A percentile compares a stretch with the other conserved stretches of the same genome.
phyloP scores from a whole-genome alignment of 2,797 vertebrate genomes.

The Ciconia nigra region DNA sequence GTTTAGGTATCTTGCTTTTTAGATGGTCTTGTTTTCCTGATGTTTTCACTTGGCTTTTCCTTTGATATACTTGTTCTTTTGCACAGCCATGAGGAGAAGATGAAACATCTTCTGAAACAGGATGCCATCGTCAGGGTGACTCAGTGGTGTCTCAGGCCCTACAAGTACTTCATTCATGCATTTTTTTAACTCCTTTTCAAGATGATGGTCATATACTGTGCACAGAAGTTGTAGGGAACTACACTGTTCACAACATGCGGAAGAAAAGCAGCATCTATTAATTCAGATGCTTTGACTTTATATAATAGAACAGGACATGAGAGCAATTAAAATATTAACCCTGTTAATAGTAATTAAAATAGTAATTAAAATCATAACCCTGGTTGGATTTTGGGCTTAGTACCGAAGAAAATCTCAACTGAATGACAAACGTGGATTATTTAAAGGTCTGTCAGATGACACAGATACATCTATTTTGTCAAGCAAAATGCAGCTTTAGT shows the following conservation, averaged over 20 bases:
- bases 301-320: not conserved
- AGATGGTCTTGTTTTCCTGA: not conserved
- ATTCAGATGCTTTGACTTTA: not conserved
- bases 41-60: not conserved
- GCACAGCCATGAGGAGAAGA: not conserved
- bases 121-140: not conserved
- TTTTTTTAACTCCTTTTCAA: not conserved
- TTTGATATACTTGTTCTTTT: not conserved
- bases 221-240: not conserved
- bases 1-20: not conserved
- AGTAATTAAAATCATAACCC: not conserved
- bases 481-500: not conserved
- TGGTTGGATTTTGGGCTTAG: not conserved
- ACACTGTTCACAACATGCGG: not conserved
- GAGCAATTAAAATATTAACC: not conserved
- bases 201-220: not conserved
- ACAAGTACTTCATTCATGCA: not conserved
- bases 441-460: not conserved
- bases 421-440: not conserved
- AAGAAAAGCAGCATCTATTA: not conserved
- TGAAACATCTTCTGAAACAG: not conserved
- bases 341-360: not conserved
- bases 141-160: not conserved
- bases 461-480: not conserved
- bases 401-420: not conserved